Percentiles rank a stretch among this genome's conserved stretches.
Conservation (phyloP, 2,888 invertebrate genomes). For the Lottia scabra region DNA sequence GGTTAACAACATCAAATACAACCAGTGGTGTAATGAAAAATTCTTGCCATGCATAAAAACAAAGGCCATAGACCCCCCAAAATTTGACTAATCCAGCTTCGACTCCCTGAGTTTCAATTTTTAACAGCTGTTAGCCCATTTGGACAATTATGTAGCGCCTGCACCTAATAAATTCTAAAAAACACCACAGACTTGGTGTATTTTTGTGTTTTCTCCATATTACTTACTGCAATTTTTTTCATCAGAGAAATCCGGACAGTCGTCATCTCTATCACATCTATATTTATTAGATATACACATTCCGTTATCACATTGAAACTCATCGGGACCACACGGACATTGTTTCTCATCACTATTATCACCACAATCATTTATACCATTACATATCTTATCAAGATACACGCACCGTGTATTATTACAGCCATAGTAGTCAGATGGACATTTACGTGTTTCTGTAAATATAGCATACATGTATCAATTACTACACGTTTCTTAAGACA, state of each 20-base stretch:
- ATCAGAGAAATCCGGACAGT: constrained; percentile 76
- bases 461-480: background rate
- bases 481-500: no score
- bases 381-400: constrained; percentile 77
- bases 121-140: no score
- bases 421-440: constrained; percentile 75
- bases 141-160: no score
- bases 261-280: constrained; percentile 74
- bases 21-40: no score
- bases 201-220: no score
- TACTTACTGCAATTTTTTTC: constrained; percentile 71
- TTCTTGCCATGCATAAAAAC: no score
- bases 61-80: no score
- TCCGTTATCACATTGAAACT: constrained; percentile 66
- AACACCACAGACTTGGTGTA: no score
- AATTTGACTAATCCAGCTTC: no score
- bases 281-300: constrained; percentile 64
- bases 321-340: constrained; percentile 48
- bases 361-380: constrained; percentile 68
- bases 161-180: no score
- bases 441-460: constrained; percentile 57
- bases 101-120: no score
- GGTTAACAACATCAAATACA: no score
- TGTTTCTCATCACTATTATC: constrained; percentile 51
- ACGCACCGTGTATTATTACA: constrained; percentile 80